Evolutionary conservation across 1,140 invertebrate species (phyloP).

Genomic region (Drepana arcuata): DNA sequence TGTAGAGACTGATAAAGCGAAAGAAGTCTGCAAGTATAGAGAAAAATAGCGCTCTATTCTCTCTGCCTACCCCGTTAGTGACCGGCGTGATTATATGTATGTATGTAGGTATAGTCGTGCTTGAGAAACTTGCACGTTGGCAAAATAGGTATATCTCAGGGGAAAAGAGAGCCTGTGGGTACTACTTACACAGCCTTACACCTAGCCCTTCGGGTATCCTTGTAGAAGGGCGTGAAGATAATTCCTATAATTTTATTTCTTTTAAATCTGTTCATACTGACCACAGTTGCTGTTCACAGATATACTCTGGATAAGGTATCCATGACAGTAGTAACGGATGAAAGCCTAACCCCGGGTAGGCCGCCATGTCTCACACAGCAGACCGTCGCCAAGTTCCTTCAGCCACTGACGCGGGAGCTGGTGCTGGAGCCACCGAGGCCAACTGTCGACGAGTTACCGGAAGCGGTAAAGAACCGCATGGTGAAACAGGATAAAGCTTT

Average conservation of each 20-base stretch:
- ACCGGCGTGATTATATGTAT: no score
- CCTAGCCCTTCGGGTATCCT: not conserved
- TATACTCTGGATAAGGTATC: slow-evolving; percentile 31
- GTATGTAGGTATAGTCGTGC: no score
- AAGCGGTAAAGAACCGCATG: slow-evolving; percentile 46
- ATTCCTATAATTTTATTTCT: not conserved
- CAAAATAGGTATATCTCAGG: no score
- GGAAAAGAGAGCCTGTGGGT: no score
- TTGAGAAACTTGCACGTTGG: no score
- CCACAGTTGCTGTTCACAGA: slow-evolving; percentile 15
- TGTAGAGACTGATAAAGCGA: not conserved
- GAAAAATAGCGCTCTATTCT: not conserved
- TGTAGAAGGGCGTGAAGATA: not conserved
- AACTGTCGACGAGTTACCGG: slow-evolving; percentile 39
- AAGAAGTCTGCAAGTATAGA: not conserved
- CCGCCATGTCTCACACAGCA: slow-evolving; percentile 41
- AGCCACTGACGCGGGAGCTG: slow-evolving; percentile 36
- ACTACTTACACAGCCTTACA: not conserved
- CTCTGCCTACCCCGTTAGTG: not conserved
- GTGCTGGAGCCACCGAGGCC: slow-evolving; percentile 37
- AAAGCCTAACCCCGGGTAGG: slow-evolving; percentile 30
- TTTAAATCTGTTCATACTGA: not conserved
- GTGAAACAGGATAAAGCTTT: slow-evolving; percentile 54
- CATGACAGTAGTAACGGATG: slow-evolving; percentile 29
- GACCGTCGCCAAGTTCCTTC: slow-evolving; percentile 36